Evolutionary conservation across 2,797 vertebrate genomes (phyloP).

Genomic region (Myiotriccus ornatus): DNA sequence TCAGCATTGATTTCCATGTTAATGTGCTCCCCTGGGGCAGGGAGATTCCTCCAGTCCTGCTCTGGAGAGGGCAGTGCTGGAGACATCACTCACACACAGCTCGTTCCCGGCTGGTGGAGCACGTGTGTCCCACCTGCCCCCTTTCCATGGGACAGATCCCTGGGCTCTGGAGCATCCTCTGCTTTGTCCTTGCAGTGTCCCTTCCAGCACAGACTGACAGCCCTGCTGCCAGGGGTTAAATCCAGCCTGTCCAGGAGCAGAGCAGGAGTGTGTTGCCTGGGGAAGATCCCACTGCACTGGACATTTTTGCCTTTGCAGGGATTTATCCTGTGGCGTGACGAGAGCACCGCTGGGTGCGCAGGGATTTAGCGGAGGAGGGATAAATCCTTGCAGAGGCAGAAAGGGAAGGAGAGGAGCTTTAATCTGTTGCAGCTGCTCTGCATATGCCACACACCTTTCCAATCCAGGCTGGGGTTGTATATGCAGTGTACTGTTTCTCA

Average conservation of each 20-base stretch:
- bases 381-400: neutral
- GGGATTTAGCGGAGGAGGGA: neutral
- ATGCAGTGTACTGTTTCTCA: neutral
- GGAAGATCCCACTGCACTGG: neutral
- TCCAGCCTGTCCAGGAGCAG: neutral
- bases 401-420: neutral
- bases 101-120: neutral
- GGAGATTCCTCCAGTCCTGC: neutral
- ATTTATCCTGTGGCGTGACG: accelerated
- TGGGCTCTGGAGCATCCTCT: neutral
- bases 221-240: neutral
- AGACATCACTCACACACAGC: neutral
- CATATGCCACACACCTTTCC: neutral
- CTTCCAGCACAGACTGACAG: neutral
- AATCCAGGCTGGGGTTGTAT: neutral
- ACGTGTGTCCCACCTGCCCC: neutral
- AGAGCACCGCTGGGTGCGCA: neutral
- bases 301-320: neutral
- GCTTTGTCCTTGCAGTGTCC: neutral
- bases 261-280: neutral
- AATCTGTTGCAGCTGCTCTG: constrained; percentile 5
- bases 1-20: neutral
- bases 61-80: neutral
- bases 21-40: neutral
- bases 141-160: neutral